Evolutionary conservation across 2,888 invertebrate species (phyloP).

Genomic region (Stenchaetothrips biformis): DNA sequence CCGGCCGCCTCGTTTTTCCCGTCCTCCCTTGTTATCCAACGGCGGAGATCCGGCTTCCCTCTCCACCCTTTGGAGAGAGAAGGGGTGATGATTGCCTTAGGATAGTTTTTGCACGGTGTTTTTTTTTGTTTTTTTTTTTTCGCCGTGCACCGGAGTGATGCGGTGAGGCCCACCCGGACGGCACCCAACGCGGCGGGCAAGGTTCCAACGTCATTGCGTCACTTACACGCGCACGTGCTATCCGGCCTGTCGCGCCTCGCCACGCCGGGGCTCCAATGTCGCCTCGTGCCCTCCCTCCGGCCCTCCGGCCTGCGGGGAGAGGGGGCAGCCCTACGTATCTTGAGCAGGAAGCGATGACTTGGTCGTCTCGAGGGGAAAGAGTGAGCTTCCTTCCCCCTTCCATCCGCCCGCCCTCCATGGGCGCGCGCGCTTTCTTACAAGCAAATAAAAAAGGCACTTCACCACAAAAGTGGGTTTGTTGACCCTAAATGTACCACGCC

Average conservation of each 20-base stretch:
- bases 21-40: background rate
- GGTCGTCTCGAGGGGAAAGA: background rate
- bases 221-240: background rate
- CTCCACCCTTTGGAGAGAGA: background rate
- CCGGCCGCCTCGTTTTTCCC: background rate
- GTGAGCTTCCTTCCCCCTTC: background rate
- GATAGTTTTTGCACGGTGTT: background rate
- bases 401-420: too few relatives aligned
- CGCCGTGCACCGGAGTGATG: background rate
- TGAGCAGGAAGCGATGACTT: slow-evolving; percentile 17
- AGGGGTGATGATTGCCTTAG: background rate
- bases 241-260: background rate
- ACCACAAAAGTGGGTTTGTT: too few relatives aligned
- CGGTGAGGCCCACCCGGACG: background rate
- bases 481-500: too few relatives aligned
- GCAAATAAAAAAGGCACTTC: too few relatives aligned
- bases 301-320: too few relatives aligned
- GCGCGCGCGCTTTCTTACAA: too few relatives aligned
- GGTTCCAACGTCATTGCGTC: too few relatives aligned
- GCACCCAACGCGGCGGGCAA: too few relatives aligned
- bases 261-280: background rate
- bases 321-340: slow-evolving; percentile 20
- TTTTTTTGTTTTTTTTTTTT: background rate
- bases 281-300: background rate
- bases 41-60: background rate